A percentile compares a stretch with the other conserved stretches of the same genome.
Conservation (phyloP, 2,797 vertebrate genomes). For the Phataginus tricuspis region DNA sequence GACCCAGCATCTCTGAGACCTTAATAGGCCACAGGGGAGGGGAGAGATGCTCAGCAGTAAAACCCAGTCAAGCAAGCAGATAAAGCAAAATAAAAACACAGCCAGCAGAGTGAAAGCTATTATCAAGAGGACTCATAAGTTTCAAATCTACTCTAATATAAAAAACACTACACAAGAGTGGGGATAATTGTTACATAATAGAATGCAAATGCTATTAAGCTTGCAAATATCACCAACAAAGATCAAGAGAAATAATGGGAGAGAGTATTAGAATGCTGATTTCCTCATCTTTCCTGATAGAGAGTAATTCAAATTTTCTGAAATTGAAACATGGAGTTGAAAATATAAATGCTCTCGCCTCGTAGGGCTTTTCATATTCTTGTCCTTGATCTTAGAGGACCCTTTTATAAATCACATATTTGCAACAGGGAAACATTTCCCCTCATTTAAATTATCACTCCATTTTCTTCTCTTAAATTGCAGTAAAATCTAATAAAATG, state of each 20-base stretch:
- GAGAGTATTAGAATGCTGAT: background rate
- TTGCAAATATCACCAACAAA: background rate
- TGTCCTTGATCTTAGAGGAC: background rate
- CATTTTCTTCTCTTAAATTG: conserved; percentile 38
- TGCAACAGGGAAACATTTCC: background rate
- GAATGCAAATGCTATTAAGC: background rate
- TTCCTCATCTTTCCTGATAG: background rate
- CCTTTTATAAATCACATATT: conserved; percentile 26
- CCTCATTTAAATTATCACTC: conserved; percentile 21
- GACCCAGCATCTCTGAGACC: background rate
- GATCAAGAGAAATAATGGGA: background rate
- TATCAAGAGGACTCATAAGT: background rate
- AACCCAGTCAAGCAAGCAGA: background rate
- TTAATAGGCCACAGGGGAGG: background rate
- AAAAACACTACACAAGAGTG: background rate
- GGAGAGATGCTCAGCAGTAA: background rate
- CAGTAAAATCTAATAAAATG: conserved; percentile 52
- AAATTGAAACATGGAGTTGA: background rate
- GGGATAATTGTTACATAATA: background rate
- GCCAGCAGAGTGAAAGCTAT: background rate
- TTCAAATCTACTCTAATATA: background rate
- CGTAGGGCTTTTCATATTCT: background rate
- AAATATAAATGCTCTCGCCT: background rate
- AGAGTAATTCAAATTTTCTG: background rate
- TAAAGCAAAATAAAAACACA: background rate